phyloP scores from a whole-genome alignment of 2,113 vertebrate species.

The Helogale parvula region DNA sequence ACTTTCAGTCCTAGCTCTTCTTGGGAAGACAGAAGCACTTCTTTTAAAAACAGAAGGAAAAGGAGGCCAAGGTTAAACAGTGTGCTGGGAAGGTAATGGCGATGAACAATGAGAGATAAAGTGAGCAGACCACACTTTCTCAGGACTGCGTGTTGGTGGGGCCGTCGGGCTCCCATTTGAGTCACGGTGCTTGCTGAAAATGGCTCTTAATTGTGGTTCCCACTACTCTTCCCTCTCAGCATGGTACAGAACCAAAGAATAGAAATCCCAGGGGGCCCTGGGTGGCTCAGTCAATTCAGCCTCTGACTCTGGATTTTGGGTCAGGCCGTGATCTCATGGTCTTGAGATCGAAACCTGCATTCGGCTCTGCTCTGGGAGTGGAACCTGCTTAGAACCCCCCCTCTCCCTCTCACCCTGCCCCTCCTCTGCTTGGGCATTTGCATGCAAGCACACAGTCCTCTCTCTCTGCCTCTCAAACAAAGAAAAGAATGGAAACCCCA shows the following conservation, averaged over 20 bases:
- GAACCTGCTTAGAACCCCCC: no score
- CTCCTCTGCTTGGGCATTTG: no score
- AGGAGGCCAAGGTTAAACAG: slow-evolving; percentile 77
- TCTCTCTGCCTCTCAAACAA: neutral
- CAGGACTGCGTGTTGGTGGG: neutral
- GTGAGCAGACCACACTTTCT: neutral
- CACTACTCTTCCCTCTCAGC: neutral
- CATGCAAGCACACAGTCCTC: no score
- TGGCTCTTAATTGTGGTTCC: fast-evolving
- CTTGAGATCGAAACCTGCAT: no score
- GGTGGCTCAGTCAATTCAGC: no score
- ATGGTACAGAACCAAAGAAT: neutral
- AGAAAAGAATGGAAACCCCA: neutral
- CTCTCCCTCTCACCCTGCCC: no score
- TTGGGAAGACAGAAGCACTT: slow-evolving; percentile 25
- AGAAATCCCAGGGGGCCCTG: neutral
- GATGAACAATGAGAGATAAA: neutral
- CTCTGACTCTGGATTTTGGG: no score
- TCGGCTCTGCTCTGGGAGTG: no score
- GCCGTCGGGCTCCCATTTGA: neutral
- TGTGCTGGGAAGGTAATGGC: slow-evolving; percentile 13
- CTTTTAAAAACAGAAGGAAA: slow-evolving; percentile 47
- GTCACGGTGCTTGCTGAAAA: neutral
- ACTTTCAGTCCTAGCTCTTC: slow-evolving; percentile 31
- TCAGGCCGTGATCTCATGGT: no score